These are phyloP conservation scores for Tinea pellionella DNA, from an alignment of 2,888 invertebrate genomes.

Conservation along the genomic window DNA sequence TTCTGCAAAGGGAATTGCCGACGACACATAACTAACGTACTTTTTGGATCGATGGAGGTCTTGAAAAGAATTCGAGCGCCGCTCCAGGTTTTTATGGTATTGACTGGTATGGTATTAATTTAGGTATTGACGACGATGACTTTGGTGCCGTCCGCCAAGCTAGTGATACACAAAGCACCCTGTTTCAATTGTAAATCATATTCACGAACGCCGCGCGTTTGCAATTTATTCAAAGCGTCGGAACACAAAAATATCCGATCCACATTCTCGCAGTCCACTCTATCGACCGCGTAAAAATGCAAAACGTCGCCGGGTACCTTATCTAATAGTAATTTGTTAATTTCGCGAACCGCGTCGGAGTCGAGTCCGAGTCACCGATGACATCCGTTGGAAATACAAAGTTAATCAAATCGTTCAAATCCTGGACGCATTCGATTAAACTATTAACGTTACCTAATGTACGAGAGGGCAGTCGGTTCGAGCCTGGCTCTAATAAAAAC, in stretches of 20 bases:
- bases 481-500: background rate
- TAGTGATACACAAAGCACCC: conserved; percentile 16
- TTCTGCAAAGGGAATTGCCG: conserved; percentile 17
- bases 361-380: background rate
- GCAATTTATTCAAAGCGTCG: background rate
- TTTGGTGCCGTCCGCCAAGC: conserved; percentile 17
- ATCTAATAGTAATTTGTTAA: background rate
- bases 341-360: background rate
- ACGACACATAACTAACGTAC: conserved; percentile 16
- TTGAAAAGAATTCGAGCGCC: conserved; percentile 16
- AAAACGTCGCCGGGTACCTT: background rate
- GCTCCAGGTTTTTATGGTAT: conserved; percentile 10
- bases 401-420: background rate
- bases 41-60: conserved; percentile 15
- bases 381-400: conserved; percentile 9
- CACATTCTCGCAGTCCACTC: background rate
- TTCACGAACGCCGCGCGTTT: background rate
- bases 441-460: background rate
- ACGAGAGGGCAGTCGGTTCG: background rate
- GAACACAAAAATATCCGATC: background rate
- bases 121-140: conserved; percentile 15
- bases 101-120: too few relatives aligned
- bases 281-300: conserved; percentile 9
- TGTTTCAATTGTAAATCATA: conserved; percentile 14
- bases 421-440: background rate